These are phyloP conservation scores for Samia ricini DNA, from an alignment of 1,140 invertebrate genomes.

Conservation along the genomic window DNA sequence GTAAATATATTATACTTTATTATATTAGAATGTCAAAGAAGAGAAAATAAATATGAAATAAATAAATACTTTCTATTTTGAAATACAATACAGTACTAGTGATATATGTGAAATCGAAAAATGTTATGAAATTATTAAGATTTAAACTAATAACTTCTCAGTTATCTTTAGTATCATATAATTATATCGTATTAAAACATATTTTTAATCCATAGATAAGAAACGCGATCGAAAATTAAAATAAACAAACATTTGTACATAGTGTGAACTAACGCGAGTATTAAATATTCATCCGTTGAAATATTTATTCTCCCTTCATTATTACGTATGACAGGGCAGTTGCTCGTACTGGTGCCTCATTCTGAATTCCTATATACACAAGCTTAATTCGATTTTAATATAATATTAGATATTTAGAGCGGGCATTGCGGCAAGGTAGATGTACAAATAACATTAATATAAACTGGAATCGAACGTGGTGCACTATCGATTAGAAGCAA, in stretches of 20 bases:
- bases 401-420: slow-evolving; percentile 26
- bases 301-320: neutral
- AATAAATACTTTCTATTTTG: no score
- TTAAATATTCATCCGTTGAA: neutral
- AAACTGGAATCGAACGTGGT: slow-evolving; percentile 73
- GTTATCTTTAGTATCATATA: no score
- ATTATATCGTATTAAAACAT: neutral
- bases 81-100: no score
- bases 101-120: no score
- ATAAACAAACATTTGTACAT: neutral
- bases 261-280: neutral
- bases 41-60: no score
- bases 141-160: no score
- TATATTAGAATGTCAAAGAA: no score
- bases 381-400: slow-evolving; percentile 1
- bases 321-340: neutral
- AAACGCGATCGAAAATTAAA: neutral
- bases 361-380: neutral
- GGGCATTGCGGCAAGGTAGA: slow-evolving; percentile 14
- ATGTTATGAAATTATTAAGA: no score
- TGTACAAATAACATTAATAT: slow-evolving; percentile 75
- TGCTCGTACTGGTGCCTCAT: neutral
- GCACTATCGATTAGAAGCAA: slow-evolving; percentile 72
- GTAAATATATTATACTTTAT: no score
- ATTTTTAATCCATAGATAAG: neutral